Conservation (phyloP, 1,140 invertebrate genomes). For the Artemia franciscana region DNA sequence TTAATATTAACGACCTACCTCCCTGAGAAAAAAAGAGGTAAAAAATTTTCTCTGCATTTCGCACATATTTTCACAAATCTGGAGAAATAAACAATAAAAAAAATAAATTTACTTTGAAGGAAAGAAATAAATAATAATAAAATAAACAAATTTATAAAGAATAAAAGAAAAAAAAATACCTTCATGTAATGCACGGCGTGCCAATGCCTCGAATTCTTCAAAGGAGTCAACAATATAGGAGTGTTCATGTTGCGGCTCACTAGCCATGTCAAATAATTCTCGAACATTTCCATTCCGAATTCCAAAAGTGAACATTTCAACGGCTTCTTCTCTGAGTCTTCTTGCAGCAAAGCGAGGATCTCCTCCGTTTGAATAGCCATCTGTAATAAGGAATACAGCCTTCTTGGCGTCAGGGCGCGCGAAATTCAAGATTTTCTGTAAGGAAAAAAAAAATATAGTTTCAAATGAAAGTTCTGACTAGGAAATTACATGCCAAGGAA, state of each 20-base stretch:
- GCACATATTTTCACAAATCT: too few species aligned
- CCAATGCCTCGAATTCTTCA: constrained; percentile 41
- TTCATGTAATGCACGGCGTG: constrained; percentile 38
- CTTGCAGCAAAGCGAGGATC: constrained; percentile 33
- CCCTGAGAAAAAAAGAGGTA: too few species aligned
- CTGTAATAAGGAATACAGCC: constrained; percentile 39
- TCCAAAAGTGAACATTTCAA: constrained; percentile 38
- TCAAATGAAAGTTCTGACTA: too few species aligned
- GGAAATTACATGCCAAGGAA: too few species aligned
- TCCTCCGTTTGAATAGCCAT: constrained; percentile 45
- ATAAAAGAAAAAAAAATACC: constrained; percentile 27
- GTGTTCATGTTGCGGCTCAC: constrained; percentile 33
- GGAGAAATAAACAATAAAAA: too few species aligned
- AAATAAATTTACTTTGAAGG: background rate
- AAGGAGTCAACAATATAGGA: constrained; percentile 44
- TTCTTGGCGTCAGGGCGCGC: constrained; percentile 28
- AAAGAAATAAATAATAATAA: too few species aligned
- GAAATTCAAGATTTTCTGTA: constrained; percentile 30
- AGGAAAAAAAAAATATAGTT: too few species aligned
- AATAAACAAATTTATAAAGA: too few species aligned
- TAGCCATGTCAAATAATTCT: constrained; percentile 38
- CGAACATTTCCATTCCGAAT: constrained; percentile 36
- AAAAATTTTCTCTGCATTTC: too few species aligned
- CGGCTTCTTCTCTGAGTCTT: constrained; percentile 24
- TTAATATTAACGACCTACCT: too few species aligned